Conservation (phyloP, 2,797 vertebrate genomes). For the Dermochelys coriacea region DNA sequence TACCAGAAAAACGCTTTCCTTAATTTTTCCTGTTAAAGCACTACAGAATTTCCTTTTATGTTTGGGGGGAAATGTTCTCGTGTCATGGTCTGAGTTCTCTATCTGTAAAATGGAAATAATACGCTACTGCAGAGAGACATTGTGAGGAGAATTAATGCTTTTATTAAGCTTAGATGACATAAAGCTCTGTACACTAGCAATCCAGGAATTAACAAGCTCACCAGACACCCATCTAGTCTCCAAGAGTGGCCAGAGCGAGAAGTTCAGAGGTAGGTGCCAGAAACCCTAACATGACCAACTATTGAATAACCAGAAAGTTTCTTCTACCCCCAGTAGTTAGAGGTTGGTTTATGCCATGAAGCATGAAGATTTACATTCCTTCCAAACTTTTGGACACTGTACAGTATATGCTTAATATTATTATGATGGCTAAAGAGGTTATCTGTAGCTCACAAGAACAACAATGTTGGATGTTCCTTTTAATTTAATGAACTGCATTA, state of each 20-base stretch:
- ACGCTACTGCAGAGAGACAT: neutral
- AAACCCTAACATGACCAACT: neutral
- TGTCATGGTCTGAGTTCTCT: neutral
- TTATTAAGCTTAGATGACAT: neutral
- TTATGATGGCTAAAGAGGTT: neutral
- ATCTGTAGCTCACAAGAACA: neutral
- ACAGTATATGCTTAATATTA: neutral
- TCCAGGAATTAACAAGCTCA: neutral
- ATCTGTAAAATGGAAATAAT: fast-evolving
- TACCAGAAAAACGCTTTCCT: neutral
- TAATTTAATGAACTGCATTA: neutral
- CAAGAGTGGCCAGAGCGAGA: neutral
- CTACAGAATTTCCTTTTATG: neutral
- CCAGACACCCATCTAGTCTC: fast-evolving
- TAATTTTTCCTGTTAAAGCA: neutral
- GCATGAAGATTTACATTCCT: neutral
- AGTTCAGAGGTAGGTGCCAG: neutral
- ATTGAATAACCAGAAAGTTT: neutral
- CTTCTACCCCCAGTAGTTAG: too few species aligned
- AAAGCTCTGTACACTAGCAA: neutral
- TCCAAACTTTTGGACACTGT: neutral
- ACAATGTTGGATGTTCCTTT: neutral
- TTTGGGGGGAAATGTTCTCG: neutral
- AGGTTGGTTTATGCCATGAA: neutral
- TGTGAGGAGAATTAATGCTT: neutral